Percentiles rank a stretch among this genome's conserved stretches.
phyloP scores from a whole-genome alignment of 2,797 vertebrate genomes.

The Columba guinea region DNA sequence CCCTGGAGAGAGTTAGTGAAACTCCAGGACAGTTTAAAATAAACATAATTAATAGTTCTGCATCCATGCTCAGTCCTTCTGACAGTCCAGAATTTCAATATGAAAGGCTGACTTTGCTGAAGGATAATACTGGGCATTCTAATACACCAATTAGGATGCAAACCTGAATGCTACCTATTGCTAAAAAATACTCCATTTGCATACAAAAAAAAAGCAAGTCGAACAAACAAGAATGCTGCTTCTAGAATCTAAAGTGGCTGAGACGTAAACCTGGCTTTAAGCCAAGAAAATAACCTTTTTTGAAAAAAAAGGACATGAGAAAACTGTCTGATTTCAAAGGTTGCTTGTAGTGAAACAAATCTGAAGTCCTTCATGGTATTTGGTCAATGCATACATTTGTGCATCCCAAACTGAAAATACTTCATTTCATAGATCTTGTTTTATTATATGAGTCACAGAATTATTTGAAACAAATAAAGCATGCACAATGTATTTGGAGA shows the following conservation, averaged over 20 bases:
- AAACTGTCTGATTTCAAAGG: background rate
- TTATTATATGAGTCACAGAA: background rate
- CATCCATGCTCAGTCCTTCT: constrained; percentile 21
- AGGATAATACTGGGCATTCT: constrained; percentile 37
- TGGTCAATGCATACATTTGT: background rate
- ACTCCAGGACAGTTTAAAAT: constrained; percentile 28
- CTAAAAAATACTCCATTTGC: constrained; percentile 31
- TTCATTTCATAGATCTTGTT: background rate
- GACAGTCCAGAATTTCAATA: constrained; percentile 48
- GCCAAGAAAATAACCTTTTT: background rate
- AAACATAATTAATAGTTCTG: constrained; percentile 50
- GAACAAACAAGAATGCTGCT: background rate
- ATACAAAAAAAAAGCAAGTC: background rate
- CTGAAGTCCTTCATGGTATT: background rate
- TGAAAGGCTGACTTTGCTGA: constrained; percentile 51
- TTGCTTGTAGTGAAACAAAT: background rate
- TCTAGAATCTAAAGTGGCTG: background rate
- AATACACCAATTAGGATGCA: constrained; percentile 51
- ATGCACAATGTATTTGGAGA: background rate
- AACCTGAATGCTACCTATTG: constrained; percentile 32
- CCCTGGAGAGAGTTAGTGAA: background rate
- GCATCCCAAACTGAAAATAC: background rate
- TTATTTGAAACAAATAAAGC: background rate
- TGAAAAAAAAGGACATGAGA: background rate
- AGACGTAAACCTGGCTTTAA: background rate